Percentiles rank a stretch among this genome's conserved stretches.
Conservation (phyloP, 2,888 invertebrate genomes). For the Cerastis leucographa region DNA sequence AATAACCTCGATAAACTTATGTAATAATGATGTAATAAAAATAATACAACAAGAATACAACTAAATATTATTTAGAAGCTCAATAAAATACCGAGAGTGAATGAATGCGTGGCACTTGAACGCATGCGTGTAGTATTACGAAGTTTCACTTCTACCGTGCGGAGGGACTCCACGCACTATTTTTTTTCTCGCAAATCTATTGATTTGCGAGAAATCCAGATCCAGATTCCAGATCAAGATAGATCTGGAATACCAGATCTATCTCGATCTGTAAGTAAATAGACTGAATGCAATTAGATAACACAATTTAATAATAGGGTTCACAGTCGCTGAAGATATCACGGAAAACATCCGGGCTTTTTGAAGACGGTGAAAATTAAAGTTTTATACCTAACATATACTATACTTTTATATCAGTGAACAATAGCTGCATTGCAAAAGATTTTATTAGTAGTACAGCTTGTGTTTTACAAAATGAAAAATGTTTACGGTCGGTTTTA, state of each 20-base stretch:
- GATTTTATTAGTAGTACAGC: neutral
- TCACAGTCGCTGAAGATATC: neutral
- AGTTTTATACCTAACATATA: neutral
- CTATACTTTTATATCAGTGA: neutral
- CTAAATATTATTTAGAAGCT: too few relatives aligned
- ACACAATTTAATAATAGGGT: neutral
- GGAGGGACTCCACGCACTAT: too few relatives aligned
- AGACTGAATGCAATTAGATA: neutral
- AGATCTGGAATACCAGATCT: too few relatives aligned
- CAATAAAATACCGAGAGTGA: too few relatives aligned
- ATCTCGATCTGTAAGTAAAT: neutral
- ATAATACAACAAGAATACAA: too few relatives aligned
- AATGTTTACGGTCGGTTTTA: slow-evolving; percentile 1
- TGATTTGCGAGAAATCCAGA: too few relatives aligned
- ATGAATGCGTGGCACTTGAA: too few relatives aligned
- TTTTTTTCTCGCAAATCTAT: neutral
- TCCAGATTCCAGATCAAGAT: too few relatives aligned
- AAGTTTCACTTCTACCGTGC: too few relatives aligned
- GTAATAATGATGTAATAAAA: too few relatives aligned
- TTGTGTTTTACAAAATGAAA: slow-evolving; percentile 8
- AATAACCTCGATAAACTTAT: too few relatives aligned
- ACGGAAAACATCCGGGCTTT: neutral
- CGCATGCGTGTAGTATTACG: too few relatives aligned
- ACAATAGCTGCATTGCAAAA: neutral
- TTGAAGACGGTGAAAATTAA: neutral